Percentiles rank a stretch among this genome's conserved stretches.
These are phyloP conservation scores for Andrena bucephala DNA, from an alignment of 2,888 invertebrate genomes.

Conservation along the genomic window DNA sequence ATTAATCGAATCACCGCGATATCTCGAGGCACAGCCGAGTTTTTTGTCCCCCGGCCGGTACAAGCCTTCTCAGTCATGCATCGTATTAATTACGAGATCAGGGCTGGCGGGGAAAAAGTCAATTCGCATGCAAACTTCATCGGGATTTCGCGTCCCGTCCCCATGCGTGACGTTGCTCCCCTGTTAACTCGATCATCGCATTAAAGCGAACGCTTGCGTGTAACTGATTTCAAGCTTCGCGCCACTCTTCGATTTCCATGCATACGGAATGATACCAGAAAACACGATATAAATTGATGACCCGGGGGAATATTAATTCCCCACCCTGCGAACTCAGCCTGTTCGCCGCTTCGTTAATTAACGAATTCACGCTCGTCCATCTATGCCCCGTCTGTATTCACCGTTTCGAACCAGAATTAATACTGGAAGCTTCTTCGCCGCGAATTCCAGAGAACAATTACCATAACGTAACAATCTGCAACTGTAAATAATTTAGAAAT, in stretches of 20 bases:
- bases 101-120: conserved; percentile 21
- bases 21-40: conserved; percentile 21
- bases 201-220: conserved; percentile 44
- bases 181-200: conserved; percentile 58
- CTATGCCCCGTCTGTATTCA: not conserved
- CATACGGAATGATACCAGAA: conserved; percentile 51
- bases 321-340: not conserved
- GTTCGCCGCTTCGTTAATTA: conserved; percentile 41
- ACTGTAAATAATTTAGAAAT: too few species aligned
- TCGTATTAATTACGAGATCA: conserved; percentile 64
- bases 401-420: not conserved
- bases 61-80: conserved; percentile 32
- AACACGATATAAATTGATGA: conserved; percentile 58
- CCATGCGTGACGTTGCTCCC: conserved; percentile 36
- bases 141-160: conserved; percentile 28
- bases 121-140: conserved; percentile 43
- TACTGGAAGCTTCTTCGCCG: not conserved
- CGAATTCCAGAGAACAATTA: not conserved
- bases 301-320: conserved; percentile 51
- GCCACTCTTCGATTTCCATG: conserved; percentile 51
- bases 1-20: conserved; percentile 52
- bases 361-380: conserved; percentile 11
- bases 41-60: not conserved
- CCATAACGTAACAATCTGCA: not conserved
- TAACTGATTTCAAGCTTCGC: conserved; percentile 38